These are phyloP conservation scores for Gnatocerus cornutus DNA, from an alignment of 2,888 invertebrate genomes.

Conservation along the genomic window DNA sequence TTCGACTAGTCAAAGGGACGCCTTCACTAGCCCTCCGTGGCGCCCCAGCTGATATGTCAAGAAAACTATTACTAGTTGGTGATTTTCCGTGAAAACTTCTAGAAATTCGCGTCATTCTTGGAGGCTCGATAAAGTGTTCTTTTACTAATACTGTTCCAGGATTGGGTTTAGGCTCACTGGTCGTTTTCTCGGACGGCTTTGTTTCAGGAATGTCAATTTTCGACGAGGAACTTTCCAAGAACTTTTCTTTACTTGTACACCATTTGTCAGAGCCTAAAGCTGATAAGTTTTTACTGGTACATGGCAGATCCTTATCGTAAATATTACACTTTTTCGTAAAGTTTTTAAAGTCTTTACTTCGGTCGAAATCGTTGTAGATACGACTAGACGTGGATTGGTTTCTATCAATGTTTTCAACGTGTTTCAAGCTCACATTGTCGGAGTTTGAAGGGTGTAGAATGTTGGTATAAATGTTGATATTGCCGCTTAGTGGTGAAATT, in stretches of 20 bases:
- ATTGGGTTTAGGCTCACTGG: slow-evolving; percentile 36
- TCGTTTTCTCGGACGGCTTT: not conserved
- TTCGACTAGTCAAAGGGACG: slow-evolving; percentile 55
- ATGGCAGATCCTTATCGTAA: slow-evolving; percentile 60
- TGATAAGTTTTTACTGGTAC: slow-evolving; percentile 58
- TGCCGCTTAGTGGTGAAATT: slow-evolving; percentile 56
- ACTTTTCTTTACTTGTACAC: slow-evolving; percentile 66
- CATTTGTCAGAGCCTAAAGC: slow-evolving; percentile 63
- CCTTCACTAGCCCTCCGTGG: slow-evolving; percentile 67
- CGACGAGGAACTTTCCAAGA: slow-evolving; percentile 60
- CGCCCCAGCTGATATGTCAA: slow-evolving; percentile 56
- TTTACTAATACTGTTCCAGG: slow-evolving; percentile 72
- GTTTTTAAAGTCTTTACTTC: slow-evolving; percentile 55
- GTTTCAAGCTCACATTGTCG: slow-evolving; percentile 53
- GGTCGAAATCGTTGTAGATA: slow-evolving; percentile 54
- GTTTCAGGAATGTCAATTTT: slow-evolving; percentile 55
- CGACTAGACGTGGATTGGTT: slow-evolving; percentile 54
- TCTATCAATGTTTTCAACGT: slow-evolving; percentile 60
- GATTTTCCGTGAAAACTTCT: slow-evolving; percentile 71
- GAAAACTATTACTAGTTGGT: slow-evolving; percentile 57
- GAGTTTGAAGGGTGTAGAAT: slow-evolving; percentile 54
- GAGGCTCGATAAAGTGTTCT: slow-evolving; percentile 73
- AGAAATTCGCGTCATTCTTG: slow-evolving; percentile 70
- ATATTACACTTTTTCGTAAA: slow-evolving; percentile 57
- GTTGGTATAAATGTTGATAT: slow-evolving; percentile 59